Evolutionary conservation across 2,888 invertebrate genomes (phyloP).

Genomic region (Trichopria drosophilae): DNA sequence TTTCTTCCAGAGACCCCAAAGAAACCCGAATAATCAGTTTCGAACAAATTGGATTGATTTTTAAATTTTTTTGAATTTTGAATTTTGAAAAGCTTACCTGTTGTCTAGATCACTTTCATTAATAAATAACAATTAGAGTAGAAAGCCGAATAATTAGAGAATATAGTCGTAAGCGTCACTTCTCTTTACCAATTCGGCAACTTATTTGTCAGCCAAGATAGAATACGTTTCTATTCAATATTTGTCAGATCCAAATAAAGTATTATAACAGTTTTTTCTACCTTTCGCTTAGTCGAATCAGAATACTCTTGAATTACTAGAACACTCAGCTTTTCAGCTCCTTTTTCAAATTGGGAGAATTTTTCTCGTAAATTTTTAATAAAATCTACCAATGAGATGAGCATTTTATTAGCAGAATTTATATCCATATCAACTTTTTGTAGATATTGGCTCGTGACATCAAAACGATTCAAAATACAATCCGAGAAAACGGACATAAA

Average conservation of each 20-base stretch:
- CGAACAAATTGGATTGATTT: too few species aligned
- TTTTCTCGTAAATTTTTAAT: slow-evolving; percentile 3
- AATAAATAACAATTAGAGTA: slow-evolving; percentile 3
- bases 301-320: background rate
- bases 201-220: too few species aligned
- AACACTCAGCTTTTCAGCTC: background rate
- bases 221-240: slow-evolving; percentile 4
- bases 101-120: too few species aligned
- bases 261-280: background rate
- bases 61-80: too few species aligned
- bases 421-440: slow-evolving; percentile 10
- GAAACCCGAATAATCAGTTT: too few species aligned
- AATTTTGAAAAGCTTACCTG: too few species aligned
- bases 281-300: background rate
- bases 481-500: slow-evolving; percentile 10
- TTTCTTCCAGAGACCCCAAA: too few species aligned
- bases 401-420: background rate
- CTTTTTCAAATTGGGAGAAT: background rate
- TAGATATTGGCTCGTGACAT: slow-evolving; percentile 3
- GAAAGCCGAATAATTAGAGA: too few species aligned
- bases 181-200: too few species aligned
- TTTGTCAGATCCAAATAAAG: background rate
- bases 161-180: too few species aligned
- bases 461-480: slow-evolving; percentile 1
- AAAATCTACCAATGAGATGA: slow-evolving; percentile 4